A percentile compares a stretch with the other conserved stretches of the same genome.
These are phyloP conservation scores for Bombylius discolor DNA, from an alignment of 2,888 invertebrate species.

Conservation along the genomic window DNA sequence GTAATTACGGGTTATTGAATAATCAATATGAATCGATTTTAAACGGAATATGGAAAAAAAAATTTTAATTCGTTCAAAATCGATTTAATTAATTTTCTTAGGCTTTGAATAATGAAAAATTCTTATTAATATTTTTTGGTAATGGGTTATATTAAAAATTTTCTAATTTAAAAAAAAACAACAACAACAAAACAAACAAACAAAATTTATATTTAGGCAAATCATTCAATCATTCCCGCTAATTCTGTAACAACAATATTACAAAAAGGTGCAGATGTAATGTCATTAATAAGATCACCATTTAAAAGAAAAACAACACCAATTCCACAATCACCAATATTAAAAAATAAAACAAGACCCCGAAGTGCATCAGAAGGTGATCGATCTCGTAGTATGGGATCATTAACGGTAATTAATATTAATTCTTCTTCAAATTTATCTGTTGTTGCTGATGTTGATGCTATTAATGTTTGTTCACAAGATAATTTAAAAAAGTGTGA, in stretches of 20 bases:
- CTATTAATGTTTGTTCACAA: not conserved
- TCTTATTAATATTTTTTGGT: not conserved
- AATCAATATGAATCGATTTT: too few species aligned
- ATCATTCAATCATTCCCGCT: not conserved
- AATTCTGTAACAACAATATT: constrained; percentile 2
- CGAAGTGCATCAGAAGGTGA: not conserved
- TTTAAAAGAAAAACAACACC: constrained; percentile 10
- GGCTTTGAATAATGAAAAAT: not conserved
- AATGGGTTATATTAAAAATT: not conserved
- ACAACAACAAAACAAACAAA: too few species aligned
- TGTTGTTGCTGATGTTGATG: not conserved
- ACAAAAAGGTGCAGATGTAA: constrained; percentile 28
- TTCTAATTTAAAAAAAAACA: too few species aligned
- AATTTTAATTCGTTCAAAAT: too few species aligned
- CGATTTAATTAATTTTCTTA: too few species aligned
- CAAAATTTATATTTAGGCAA: not conserved
- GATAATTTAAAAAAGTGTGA: not conserved
- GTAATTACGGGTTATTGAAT: too few species aligned
- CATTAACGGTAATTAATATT: constrained; percentile 36
- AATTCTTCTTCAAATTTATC: not conserved
- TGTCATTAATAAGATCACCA: constrained; percentile 32
- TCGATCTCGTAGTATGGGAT: constrained; percentile 34
- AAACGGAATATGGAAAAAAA: too few species aligned
- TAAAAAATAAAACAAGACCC: constrained; percentile 24
- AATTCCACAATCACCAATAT: constrained; percentile 23